A percentile compares a stretch with the other conserved stretches of the same genome.
phyloP scores from a whole-genome alignment of 2,888 invertebrate genomes.

The Noctua janthina region DNA sequence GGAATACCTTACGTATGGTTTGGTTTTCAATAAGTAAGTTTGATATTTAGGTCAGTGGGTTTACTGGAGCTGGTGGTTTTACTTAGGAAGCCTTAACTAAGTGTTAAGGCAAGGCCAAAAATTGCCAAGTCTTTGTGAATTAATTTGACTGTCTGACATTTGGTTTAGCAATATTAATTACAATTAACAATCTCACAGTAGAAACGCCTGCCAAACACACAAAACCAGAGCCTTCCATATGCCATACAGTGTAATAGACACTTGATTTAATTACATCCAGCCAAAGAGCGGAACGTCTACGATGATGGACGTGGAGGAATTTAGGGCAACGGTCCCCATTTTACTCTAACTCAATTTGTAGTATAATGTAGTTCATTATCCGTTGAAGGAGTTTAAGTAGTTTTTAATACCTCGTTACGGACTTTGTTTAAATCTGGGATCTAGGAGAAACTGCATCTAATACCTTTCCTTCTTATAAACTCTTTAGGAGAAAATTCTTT shows the following conservation, averaged over 20 bases:
- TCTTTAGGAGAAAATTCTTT: slow-evolving; percentile 33
- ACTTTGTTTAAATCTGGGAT: slow-evolving; percentile 36
- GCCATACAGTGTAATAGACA: slow-evolving; percentile 25
- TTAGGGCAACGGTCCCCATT: slow-evolving; percentile 34
- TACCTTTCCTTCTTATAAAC: slow-evolving; percentile 37
- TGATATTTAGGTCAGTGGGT: slow-evolving; percentile 5
- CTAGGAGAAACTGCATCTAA: slow-evolving; percentile 36
- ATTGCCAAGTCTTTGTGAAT: neutral
- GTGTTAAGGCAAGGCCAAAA: too few species aligned
- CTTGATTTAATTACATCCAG: slow-evolving; percentile 52
- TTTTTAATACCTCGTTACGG: slow-evolving; percentile 47
- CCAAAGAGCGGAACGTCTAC: slow-evolving; percentile 30
- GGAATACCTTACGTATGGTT: slow-evolving; percentile 39
- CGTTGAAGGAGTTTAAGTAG: slow-evolving; percentile 37
- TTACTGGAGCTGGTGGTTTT: too few species aligned
- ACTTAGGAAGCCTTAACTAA: neutral
- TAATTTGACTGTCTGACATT: neutral
- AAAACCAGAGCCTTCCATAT: neutral
- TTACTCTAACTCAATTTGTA: slow-evolving; percentile 41
- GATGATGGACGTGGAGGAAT: slow-evolving; percentile 53
- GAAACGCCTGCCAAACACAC: neutral
- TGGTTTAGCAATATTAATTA: neutral
- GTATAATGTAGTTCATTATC: slow-evolving; percentile 33
- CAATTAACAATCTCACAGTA: neutral
- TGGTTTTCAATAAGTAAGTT: slow-evolving; percentile 40